Base-by-base conservation (phyloP, 2,797 vertebrate genomes). In the Sebastes steindachneri region DNA sequence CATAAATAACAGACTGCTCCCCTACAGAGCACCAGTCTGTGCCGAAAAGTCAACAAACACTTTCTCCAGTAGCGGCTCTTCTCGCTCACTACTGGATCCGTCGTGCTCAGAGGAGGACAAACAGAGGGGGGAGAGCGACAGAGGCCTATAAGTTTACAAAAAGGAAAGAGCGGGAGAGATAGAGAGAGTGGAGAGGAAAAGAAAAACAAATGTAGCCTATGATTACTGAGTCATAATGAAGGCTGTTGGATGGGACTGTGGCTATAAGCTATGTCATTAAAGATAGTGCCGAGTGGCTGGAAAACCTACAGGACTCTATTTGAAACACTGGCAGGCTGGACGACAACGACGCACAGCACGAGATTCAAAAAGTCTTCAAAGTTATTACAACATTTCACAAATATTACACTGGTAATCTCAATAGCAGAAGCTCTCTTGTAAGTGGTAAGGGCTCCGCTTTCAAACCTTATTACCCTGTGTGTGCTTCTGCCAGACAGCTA, bases 1-100 rank as follows among this genome's bases (percentile, higher is more conserved):
- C 93, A 95, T 94, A 95, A 95, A 95, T 93, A 95, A 94, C 91
- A 94, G 87, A 85, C 86, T 87, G 90, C 88, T 93, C 88, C 91
- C 92, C 91, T 87, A 93, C 92, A 90, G 90, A 94, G 93, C 86
- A 83, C 83, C 89, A 87, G 92, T 88, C 89, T 90, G 85, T 80
- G 86, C 86, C 28, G 72, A 92, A 94, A 95, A 95, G 89, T 95
- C 93, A 95, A 94, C 93, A 95, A 94, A 92, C 87, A 89, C 91
- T 94, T 93, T 94, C 88, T 88, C 87, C 89, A 85, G 89, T 69
- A 86, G 91, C 78, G 19, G 82, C 87, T 89, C 86, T 84, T 35
- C 41, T 45, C 15, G 77, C 65, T 93, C 89, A 73, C 88, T 87
- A 86, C 87, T 90, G 87, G 80, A 92, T 84, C 79, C 37, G 68